phyloP scores from a whole-genome alignment of 2,888 invertebrate species.

The Micropterix aruncella region DNA sequence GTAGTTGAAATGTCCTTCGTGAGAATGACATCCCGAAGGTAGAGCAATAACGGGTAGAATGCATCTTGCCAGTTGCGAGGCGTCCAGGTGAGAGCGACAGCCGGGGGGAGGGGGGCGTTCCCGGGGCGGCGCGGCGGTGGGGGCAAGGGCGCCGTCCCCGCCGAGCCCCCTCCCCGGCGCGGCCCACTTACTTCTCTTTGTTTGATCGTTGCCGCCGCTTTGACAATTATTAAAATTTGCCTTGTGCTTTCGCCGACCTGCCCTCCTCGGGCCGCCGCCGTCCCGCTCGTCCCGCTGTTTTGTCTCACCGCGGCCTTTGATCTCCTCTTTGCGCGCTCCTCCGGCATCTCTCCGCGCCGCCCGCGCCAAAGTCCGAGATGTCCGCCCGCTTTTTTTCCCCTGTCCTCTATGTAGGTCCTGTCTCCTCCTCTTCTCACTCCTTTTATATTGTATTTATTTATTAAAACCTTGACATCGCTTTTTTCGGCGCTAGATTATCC shows the following conservation, averaged over 20 bases:
- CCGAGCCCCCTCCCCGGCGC: constrained; percentile 20
- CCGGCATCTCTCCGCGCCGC: constrained; percentile 9
- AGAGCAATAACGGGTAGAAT: too few relatives aligned
- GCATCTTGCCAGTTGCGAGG: too few relatives aligned
- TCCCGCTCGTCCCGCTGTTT: constrained; percentile 25
- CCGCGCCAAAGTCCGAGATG: constrained; percentile 15
- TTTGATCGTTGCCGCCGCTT: constrained; percentile 43
- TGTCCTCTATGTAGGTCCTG: too few relatives aligned
- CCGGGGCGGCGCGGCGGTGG: constrained; percentile 18
- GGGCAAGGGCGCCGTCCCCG: constrained; percentile 20
- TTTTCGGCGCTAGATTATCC: too few relatives aligned
- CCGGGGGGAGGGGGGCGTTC: constrained; percentile 20
- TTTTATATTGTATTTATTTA: too few relatives aligned
- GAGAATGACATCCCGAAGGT: too few relatives aligned
- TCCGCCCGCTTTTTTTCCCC: neutral
- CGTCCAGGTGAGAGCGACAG: neutral
- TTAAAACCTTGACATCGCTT: too few relatives aligned
- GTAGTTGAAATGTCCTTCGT: too few relatives aligned
- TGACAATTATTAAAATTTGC: constrained; percentile 47
- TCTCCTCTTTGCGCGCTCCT: neutral
- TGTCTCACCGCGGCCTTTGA: neutral
- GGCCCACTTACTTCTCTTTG: constrained; percentile 11
- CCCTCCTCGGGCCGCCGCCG: too few relatives aligned
- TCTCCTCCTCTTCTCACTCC: too few relatives aligned
- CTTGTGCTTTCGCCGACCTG: constrained; percentile 20